Base-by-base conservation (phyloP, 2,888 invertebrate species). In the Papilio demoleus region DNA sequence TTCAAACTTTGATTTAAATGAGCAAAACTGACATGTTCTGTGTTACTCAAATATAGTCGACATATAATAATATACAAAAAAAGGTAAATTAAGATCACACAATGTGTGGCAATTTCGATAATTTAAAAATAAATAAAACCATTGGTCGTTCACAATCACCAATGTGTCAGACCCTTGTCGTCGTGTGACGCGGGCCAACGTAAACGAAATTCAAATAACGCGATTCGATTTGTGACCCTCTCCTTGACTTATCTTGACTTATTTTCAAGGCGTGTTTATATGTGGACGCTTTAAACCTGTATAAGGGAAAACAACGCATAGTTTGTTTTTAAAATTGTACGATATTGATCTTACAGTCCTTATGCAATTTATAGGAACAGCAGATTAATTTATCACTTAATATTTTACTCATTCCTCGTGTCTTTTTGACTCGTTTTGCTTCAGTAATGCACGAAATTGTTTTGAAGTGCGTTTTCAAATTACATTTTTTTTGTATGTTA, bases 121-220 rank as follows among this genome's bases (percentile, higher is more conserved):
- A 56, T 63, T 62, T 72, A 71, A 70, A 76, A 75, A 74, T 73
- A 71, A 70, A 70, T 70, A 66, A 68, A 65, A 60, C 66, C 53
- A 22, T 38, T n/a, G 19, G 73, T 50, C 66, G 75, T 74, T 78
- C 74, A 72, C 75, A 79, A 76, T 80, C 79, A 76, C 72, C 76
- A 75, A 78, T 75, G 73, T 79, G 80, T 81, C 80, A 78, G 75
- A 81, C 80, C 82, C 79, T 81, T 77, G 75, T 81, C 73, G 72
- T 42, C 61, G 72, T 58, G 71, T 74, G 77, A 79, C 76, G 70
- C 63, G 73, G 75, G 73, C 71, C 65, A 68, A 66, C 72, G 74
- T 71, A 75, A 79, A 77, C 76, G 76, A 78, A 79, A 78, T 76
- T 75, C 69, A 65, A 69, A 69, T 69, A 65, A 65, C 34, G 42